phyloP scores from a whole-genome alignment of 2,888 invertebrate species.

The Dicyrtomina minuta region DNA sequence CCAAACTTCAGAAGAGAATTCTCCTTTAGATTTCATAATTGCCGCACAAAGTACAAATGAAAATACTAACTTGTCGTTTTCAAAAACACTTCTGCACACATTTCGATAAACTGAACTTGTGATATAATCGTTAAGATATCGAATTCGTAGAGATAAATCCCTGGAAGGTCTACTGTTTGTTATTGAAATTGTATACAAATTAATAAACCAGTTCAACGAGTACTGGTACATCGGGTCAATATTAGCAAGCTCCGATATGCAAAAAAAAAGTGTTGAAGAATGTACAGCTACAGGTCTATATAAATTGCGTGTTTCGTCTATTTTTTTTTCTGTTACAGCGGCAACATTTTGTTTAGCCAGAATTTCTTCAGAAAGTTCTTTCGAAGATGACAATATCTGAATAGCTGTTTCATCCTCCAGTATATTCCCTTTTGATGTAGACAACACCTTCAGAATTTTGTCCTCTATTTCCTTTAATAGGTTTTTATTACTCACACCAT shows the following conservation, averaged over 20 bases:
- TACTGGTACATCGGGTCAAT: conserved; percentile 95
- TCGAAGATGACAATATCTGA: conserved; percentile 84
- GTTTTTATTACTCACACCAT: conserved; percentile 86
- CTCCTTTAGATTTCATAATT: conserved; percentile 1
- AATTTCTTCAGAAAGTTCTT: conserved; percentile 83
- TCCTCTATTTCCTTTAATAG: conserved; percentile 89
- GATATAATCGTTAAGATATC: conserved; percentile 76
- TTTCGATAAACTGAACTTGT: conserved; percentile 78
- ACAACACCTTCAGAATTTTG: conserved; percentile 84
- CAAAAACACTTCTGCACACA: conserved; percentile 90
- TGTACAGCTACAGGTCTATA: conserved; percentile 86
- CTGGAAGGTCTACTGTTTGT: conserved; percentile 57
- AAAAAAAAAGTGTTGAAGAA: conserved; percentile 85
- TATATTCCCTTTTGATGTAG: conserved; percentile 88
- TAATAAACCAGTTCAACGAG: conserved; percentile 75
- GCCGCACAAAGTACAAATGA: conserved; percentile 71
- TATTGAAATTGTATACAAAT: conserved; percentile 74
- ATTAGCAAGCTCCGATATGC: conserved; percentile 82
- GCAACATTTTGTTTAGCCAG: conserved; percentile 83
- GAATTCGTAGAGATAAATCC: conserved; percentile 66
- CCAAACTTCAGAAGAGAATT: conserved; percentile 73
- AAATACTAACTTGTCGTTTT: conserved; percentile 90
- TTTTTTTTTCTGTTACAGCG: conserved; percentile 78
- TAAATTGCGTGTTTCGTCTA: conserved; percentile 78
- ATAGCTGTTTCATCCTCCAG: conserved; percentile 94